Evolutionary conservation across 2,888 invertebrate genomes (phyloP).

Genomic region (Coremacera marginata): DNA sequence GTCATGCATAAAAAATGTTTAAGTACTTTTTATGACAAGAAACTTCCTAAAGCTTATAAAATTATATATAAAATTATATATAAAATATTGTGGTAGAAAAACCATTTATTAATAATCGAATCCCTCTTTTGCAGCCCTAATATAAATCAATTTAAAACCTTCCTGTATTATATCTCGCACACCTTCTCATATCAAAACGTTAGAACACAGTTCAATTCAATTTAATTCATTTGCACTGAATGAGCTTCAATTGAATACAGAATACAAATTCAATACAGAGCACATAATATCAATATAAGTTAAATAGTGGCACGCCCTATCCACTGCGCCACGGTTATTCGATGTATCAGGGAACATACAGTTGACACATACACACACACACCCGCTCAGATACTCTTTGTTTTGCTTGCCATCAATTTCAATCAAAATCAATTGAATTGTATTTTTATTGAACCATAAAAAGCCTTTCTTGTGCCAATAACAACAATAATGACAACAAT

Average conservation of each 20-base stretch:
- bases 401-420: slow-evolving; percentile 41
- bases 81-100: too few species aligned
- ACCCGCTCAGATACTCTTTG: not conserved
- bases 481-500: slow-evolving; percentile 16
- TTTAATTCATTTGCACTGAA: slow-evolving; percentile 42
- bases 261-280: slow-evolving; percentile 32
- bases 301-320: slow-evolving; percentile 21
- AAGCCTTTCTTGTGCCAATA: slow-evolving; percentile 35
- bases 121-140: too few species aligned
- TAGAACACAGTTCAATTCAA: not conserved
- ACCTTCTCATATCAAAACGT: not conserved
- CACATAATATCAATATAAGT: slow-evolving; percentile 39
- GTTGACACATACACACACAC: slow-evolving; percentile 1
- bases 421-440: slow-evolving; percentile 50
- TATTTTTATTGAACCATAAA: slow-evolving; percentile 52
- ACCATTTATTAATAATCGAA: too few species aligned
- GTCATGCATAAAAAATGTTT: too few species aligned
- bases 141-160: too few species aligned
- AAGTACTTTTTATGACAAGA: too few species aligned
- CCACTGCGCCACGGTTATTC: too few species aligned
- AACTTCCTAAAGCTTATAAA: too few species aligned
- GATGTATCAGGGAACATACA: not conserved
- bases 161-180: not conserved
- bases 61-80: too few species aligned
- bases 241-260: slow-evolving; percentile 42